phyloP scores from a whole-genome alignment of 37 sponge, comb jelly and placozoan species.

The Geodia barretti region DNA sequence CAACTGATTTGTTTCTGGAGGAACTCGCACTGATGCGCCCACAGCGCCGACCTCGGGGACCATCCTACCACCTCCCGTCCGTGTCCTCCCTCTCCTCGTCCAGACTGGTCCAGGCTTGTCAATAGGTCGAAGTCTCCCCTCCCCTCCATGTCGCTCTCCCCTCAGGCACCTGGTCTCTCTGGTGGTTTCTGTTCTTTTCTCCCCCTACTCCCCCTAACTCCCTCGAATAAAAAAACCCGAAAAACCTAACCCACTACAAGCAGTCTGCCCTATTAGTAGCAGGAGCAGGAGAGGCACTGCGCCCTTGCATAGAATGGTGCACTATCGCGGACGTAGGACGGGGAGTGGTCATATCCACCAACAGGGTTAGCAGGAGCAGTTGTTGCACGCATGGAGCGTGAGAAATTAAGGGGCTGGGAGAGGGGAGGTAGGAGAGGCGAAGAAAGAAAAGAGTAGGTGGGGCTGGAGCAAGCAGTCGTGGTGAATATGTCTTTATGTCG shows the following conservation, averaged over 20 bases:
- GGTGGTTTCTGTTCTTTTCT: no score
- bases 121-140: slow-evolving; percentile 36
- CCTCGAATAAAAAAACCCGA: no score
- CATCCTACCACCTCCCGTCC: slow-evolving; percentile 45
- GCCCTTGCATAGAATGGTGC: no score
- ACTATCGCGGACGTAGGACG: not conserved
- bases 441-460: no score
- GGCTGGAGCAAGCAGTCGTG: not conserved
- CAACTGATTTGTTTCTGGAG: slow-evolving; percentile 11
- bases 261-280: no score
- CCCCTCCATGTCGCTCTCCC: slow-evolving; percentile 9
- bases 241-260: no score
- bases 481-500: no score
- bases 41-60: not conserved
- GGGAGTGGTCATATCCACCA: not conserved
- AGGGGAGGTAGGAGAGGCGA: not conserved
- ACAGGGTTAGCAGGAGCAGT: not conserved
- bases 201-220: no score
- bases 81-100: no score
- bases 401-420: not conserved
- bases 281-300: no score
- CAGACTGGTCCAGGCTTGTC: slow-evolving; percentile 53
- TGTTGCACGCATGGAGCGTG: not conserved
- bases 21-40: not conserved
- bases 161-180: no score